Evolutionary conservation across 2,113 vertebrate species (phyloP), one percentile per base, ranked within the genome.

Genomic region (Pristiophorus japonicus): DNA sequence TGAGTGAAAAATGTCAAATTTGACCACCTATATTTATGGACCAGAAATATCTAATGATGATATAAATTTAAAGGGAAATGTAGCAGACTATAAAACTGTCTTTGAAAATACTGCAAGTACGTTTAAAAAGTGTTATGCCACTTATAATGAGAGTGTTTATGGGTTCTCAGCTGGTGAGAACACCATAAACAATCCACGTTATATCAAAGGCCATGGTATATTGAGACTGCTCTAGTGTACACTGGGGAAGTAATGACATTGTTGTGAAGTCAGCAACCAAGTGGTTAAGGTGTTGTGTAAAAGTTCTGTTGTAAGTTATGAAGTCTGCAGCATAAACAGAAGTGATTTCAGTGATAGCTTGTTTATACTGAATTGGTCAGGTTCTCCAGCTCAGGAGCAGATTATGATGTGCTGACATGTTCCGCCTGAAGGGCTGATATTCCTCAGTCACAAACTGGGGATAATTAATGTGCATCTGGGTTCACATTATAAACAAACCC

Each of bases 401-500:
- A 92, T 96, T 96, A 96, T 96, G 97, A 96, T 95, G 65, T 96
- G 81, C 95, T 96, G 96, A 97, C 95, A 0, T 95, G 95, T 87
- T 95, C 96, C 96, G 96, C 96, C 96, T 66, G 95, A 0, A 0
- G 85, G 95, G 96, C 96, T 97, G 97, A 97, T 95, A 95, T 96
- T 97, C 96, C 96, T 96, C 97, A 97, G 97, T 97, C 96, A 96
- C 96, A 96, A 95, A 96, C 96, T 95, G 96, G 96, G 96, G 95
- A 94, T 96, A 97, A 97, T 97, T 96, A 96, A 96, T 97, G 96
- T 96, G 96, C 96, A 97, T 96, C 96, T 96, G 96, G 96, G 96
- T 92, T 97, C 96, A 59, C 96, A 97, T 97, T 97, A 97, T 97
- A 97, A 97, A 97, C 97, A 97, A 85, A 75, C 95, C 96, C 93